Percentiles rank a stretch among this genome's conserved stretches.
Conservation (phyloP, 2,797 vertebrate genomes). For the Oreochromis grahami region DNA sequence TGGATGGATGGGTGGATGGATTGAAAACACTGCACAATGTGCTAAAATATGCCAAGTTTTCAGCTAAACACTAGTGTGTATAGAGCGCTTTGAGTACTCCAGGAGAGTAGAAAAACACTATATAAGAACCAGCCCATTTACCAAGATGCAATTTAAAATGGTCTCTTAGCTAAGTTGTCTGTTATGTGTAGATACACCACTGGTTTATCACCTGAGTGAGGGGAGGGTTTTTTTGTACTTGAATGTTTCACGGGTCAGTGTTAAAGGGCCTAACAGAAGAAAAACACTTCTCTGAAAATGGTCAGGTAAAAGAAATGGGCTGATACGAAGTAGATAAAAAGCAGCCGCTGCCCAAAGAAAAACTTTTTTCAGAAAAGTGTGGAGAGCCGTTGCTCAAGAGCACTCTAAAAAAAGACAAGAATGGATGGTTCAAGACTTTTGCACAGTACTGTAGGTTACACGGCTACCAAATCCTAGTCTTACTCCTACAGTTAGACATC, state of each 20-base stretch:
- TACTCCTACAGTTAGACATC: not conserved
- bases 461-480: not conserved
- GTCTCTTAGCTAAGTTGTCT: not conserved
- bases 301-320: not conserved
- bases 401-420: not conserved
- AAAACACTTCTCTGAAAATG: not conserved
- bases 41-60: fast-evolving
- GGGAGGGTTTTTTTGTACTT: not conserved
- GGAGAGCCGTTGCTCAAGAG: not conserved
- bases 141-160: not conserved
- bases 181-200: not conserved
- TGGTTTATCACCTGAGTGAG: not conserved
- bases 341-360: not conserved
- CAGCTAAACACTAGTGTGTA: not conserved
- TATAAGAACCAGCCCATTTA: too few species aligned
- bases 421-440: not conserved
- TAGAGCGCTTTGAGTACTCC: too few species aligned
- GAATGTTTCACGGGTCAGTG: not conserved
- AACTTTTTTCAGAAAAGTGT: not conserved
- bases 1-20: not conserved
- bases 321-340: not conserved
- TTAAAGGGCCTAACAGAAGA: not conserved
- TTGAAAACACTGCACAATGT: not conserved
- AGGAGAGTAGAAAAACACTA: too few species aligned
- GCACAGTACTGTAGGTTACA: not conserved